Percentiles rank a stretch among this genome's conserved stretches.
Evolutionary conservation across 2,113 vertebrate species (phyloP).

Genomic region (Tinamus guttatus): DNA sequence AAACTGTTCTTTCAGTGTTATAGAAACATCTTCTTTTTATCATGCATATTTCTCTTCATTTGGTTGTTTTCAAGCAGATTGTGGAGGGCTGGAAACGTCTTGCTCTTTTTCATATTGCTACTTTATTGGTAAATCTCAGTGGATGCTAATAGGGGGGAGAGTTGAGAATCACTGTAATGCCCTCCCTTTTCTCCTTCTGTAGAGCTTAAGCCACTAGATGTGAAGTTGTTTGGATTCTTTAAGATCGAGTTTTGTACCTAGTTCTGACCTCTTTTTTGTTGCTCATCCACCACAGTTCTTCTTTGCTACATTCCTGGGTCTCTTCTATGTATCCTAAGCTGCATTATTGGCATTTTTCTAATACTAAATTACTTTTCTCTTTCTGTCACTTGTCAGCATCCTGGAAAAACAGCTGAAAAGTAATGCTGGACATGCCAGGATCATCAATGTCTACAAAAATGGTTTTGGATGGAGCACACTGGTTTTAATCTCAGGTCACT

Average conservation of each 20-base stretch:
- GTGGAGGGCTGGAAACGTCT: background rate
- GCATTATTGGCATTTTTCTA: background rate
- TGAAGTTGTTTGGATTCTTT: background rate
- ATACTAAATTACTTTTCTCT: background rate
- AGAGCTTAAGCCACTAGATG: background rate
- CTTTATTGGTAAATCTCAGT: background rate
- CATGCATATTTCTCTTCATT: background rate
- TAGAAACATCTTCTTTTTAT: background rate
- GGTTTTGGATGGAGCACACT: background rate
- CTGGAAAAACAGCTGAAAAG: background rate
- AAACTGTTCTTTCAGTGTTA: background rate
- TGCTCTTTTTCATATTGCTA: background rate
- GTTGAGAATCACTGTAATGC: background rate
- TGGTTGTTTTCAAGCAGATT: background rate
- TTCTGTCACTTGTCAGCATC: background rate
- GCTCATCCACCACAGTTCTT: background rate
- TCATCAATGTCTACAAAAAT: background rate
- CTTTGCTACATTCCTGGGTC: background rate
- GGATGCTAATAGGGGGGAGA: background rate
- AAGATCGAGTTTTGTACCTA: background rate
- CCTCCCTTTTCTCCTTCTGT: background rate
- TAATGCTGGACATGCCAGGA: background rate
- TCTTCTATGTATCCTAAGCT: background rate
- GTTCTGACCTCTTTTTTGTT: background rate
- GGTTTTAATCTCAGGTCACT: constrained; percentile 43